Evolutionary conservation across 2,797 vertebrate species (phyloP).

Genomic region (Falco berigora): DNA sequence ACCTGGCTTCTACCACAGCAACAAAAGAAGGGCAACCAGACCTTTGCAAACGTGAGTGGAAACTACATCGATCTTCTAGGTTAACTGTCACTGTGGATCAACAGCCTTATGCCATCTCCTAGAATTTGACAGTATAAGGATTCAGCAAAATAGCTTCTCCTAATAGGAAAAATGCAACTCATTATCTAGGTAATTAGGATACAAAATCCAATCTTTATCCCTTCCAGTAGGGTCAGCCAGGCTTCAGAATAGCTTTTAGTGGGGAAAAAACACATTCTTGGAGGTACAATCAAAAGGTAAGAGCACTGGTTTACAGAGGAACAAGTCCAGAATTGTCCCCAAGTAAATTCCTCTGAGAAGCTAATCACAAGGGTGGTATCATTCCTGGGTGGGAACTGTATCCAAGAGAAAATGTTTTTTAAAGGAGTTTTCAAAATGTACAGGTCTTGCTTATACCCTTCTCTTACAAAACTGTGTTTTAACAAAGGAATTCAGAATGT

Average conservation of each 20-base stretch:
- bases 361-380: neutral
- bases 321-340: neutral
- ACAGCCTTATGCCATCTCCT: neutral
- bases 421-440: neutral
- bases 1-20: neutral
- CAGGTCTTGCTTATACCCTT: neutral
- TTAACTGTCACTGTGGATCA: neutral
- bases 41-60: neutral
- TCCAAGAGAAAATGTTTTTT: neutral
- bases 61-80: neutral
- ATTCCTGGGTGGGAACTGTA: neutral
- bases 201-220: neutral
- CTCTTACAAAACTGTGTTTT: neutral
- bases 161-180: neutral
- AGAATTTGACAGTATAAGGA: neutral
- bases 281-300: neutral
- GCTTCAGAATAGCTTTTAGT: neutral
- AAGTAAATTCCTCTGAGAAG: neutral
- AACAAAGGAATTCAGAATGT: neutral
- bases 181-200: neutral
- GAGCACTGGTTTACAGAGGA: neutral
- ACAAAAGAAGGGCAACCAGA: neutral
- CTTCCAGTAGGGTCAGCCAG: neutral
- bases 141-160: neutral
- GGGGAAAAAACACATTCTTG: neutral